Conservation (phyloP, 2,797 vertebrate genomes). For the Sebastes matsubarae region DNA sequence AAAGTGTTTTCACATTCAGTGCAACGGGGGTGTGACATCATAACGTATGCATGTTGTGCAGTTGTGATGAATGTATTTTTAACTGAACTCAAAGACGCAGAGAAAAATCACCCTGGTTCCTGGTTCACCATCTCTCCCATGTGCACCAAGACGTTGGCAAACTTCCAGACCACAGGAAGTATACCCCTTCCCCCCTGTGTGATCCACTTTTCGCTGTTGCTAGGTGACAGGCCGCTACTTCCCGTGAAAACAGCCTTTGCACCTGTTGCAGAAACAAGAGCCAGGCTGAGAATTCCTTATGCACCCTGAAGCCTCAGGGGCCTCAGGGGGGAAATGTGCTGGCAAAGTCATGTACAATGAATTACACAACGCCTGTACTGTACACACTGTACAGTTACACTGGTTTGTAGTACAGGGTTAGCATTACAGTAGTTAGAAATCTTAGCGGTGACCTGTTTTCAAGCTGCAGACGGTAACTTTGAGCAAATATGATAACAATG, state of each 20-base stretch:
- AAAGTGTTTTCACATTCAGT: neutral
- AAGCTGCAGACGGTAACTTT: too few species aligned
- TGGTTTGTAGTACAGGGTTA: neutral
- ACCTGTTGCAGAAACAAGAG: constrained; percentile 21
- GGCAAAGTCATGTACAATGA: constrained; percentile 10
- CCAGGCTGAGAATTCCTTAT: constrained; percentile 48
- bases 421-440: neutral
- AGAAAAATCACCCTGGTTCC: neutral
- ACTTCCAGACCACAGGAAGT: constrained; percentile 57
- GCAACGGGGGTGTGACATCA: neutral
- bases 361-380: neutral
- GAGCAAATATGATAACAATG: too few species aligned
- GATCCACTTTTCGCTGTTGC: constrained; percentile 65
- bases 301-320: constrained; percentile 21
- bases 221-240: constrained; percentile 59
- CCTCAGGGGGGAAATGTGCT: neutral
- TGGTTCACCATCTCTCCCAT: constrained; percentile 35
- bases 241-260: constrained; percentile 27
- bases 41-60: neutral
- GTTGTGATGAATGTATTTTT: neutral
- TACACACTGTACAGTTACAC: neutral
- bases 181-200: constrained; percentile 20
- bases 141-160: constrained; percentile 41
- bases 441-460: neutral
- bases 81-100: neutral